Percentiles rank a stretch among this genome's conserved stretches.
phyloP scores from a whole-genome alignment of 2,797 vertebrate species.

The Florisuga fusca region DNA sequence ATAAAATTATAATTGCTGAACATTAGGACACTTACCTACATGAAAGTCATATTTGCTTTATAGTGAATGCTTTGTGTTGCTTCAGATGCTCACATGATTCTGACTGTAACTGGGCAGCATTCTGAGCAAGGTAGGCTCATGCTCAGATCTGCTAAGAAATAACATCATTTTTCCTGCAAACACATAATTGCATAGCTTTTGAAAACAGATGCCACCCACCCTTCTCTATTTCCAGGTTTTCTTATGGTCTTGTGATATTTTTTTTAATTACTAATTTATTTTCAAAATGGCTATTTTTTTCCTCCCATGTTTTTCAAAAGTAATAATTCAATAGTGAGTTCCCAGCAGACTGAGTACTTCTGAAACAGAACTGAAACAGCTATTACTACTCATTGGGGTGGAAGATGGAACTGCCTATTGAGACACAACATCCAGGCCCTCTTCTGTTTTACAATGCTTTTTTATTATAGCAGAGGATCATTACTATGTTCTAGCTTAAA shows the following conservation, averaged over 20 bases:
- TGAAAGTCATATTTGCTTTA: background rate
- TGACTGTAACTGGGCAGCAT: background rate
- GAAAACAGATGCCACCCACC: background rate
- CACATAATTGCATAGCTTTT: background rate
- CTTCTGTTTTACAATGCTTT: background rate
- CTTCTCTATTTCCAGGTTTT: background rate
- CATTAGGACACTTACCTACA: background rate
- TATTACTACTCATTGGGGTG: rapidly evolving
- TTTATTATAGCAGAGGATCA: background rate
- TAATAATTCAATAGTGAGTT: background rate
- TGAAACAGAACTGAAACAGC: background rate
- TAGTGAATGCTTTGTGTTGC: background rate
- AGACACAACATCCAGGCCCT: background rate
- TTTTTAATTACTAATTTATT: background rate
- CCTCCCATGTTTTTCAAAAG: background rate
- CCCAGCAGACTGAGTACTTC: background rate
- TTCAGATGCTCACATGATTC: background rate
- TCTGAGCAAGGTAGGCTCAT: background rate
- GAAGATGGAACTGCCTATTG: background rate
- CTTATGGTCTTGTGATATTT: background rate
- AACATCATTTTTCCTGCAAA: background rate
- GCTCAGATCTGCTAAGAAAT: background rate
- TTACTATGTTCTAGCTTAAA: background rate
- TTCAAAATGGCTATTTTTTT: background rate
- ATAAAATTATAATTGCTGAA: background rate